Evolutionary conservation across 2,888 invertebrate genomes (phyloP).

Genomic region (Dasysyrphus tricinctus): DNA sequence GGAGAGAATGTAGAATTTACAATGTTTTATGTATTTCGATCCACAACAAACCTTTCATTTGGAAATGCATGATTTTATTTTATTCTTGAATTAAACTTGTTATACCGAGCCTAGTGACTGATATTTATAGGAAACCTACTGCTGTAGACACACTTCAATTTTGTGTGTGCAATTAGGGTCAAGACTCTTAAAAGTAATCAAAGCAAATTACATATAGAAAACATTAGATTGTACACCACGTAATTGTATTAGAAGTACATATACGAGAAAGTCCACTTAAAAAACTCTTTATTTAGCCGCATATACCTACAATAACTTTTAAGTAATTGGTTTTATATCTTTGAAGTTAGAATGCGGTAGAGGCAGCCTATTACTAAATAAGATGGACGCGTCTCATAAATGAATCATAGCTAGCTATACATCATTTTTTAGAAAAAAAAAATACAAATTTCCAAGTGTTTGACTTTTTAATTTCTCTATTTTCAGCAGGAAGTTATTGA

Average conservation of each 20-base stretch:
- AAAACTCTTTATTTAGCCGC: conserved; percentile 14
- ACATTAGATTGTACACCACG: conserved; percentile 16
- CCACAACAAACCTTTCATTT: conserved; percentile 45
- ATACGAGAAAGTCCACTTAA: conserved; percentile 24
- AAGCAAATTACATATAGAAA: not conserved
- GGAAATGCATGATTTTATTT: conserved; percentile 1
- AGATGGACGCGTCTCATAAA: too few species aligned
- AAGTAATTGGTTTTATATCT: conserved; percentile 13
- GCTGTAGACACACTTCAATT: conserved; percentile 2
- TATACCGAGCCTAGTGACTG: not conserved
- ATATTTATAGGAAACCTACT: conserved; percentile 47
- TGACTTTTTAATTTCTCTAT: too few species aligned
- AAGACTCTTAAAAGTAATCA: conserved; percentile 1
- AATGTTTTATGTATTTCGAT: not conserved
- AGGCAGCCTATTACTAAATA: too few species aligned
- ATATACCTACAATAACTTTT: not conserved
- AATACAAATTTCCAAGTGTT: too few species aligned
- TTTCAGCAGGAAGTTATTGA: too few species aligned
- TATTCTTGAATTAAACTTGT: conserved; percentile 3
- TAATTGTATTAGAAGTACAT: conserved; percentile 5
- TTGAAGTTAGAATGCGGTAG: not conserved
- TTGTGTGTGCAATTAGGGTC: conserved; percentile 27
- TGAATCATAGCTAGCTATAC: too few species aligned
- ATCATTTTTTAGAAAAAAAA: too few species aligned
- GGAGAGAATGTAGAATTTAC: too few species aligned